phyloP scores from a whole-genome alignment of 2,113 vertebrate genomes.

The Aspiorhynchus laticeps region DNA sequence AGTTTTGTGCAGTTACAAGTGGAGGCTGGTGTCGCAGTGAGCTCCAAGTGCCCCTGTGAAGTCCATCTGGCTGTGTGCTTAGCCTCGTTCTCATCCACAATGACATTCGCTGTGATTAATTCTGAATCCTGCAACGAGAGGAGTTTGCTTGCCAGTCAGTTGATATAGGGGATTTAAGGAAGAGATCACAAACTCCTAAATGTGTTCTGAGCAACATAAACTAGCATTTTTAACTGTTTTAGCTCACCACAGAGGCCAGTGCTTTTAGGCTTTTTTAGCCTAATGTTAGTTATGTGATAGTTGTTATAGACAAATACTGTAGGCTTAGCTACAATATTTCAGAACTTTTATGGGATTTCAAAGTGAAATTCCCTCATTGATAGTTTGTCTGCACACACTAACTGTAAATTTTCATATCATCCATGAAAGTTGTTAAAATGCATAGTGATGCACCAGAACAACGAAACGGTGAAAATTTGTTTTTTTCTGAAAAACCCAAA shows the following conservation, averaged over 20 bases:
- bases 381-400: background rate
- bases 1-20: slow-evolving; percentile 24
- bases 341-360: background rate
- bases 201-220: background rate
- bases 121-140: slow-evolving; percentile 40
- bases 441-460: background rate
- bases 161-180: slow-evolving; percentile 43
- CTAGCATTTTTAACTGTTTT: background rate
- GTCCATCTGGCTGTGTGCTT: slow-evolving; percentile 49
- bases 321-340: background rate
- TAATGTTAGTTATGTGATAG: background rate
- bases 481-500: too few species aligned
- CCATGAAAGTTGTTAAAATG: background rate
- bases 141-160: slow-evolving; percentile 37
- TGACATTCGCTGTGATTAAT: slow-evolving; percentile 55
- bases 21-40: slow-evolving; percentile 21
- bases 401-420: background rate
- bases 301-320: background rate
- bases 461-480: background rate
- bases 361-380: background rate
- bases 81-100: slow-evolving; percentile 44
- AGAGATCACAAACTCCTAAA: slow-evolving; percentile 2
- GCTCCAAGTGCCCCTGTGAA: slow-evolving; percentile 35
- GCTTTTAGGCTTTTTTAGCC: background rate
- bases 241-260: background rate